Percentiles rank a stretch among this genome's conserved stretches.
These are phyloP conservation scores for Parus major DNA, from an alignment of 2,113 vertebrate genomes.

Conservation along the genomic window DNA sequence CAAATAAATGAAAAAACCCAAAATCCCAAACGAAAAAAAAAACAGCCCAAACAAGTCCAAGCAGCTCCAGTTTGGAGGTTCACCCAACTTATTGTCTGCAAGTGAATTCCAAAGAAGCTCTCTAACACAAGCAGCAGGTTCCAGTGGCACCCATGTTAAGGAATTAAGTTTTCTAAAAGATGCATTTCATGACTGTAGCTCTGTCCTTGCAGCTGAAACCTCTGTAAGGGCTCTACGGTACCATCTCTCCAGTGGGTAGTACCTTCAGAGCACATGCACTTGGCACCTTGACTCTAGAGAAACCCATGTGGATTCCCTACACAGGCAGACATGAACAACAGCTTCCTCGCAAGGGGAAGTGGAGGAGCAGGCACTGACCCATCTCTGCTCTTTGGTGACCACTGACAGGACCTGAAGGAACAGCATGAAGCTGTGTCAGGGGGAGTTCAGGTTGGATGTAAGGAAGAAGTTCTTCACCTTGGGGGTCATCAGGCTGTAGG, in stretches of 20 bases:
- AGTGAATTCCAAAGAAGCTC: not conserved
- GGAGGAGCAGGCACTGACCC: not conserved
- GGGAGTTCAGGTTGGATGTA: not conserved
- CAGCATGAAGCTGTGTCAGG: not conserved
- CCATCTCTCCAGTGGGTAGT: not conserved
- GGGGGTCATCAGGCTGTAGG: not conserved
- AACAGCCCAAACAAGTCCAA: not conserved
- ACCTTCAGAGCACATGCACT: not conserved
- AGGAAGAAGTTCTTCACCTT: not conserved
- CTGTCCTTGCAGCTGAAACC: not conserved
- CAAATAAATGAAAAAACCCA: not conserved
- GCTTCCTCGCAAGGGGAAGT: not conserved
- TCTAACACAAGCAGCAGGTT: not conserved
- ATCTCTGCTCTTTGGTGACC: not conserved
- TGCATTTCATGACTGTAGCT: not conserved
- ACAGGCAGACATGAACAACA: not conserved
- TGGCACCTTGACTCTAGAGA: not conserved
- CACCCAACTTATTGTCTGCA: not conserved
- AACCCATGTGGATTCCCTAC: not conserved
- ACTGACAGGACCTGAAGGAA: not conserved
- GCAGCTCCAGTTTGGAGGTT: not conserved
- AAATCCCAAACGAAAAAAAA: not conserved
- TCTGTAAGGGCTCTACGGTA: not conserved
- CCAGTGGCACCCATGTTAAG: not conserved
- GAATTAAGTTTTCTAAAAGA: not conserved